phyloP scores from a whole-genome alignment of 2,113 vertebrate species.

The Nanorana parkeri region DNA sequence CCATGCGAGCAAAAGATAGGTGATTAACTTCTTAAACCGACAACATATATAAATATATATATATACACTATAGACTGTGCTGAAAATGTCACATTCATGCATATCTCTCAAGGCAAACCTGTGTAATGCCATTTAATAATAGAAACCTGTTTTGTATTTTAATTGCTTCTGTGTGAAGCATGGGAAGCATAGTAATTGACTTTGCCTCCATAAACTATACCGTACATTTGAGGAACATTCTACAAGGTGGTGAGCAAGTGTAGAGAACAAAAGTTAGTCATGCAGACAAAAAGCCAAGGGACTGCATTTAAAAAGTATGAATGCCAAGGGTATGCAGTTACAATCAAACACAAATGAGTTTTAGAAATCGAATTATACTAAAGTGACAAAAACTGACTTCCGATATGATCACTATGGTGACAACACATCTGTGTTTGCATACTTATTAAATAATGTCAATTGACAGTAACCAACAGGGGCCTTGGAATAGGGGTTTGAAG shows the following conservation, averaged over 20 bases:
- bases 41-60: background rate
- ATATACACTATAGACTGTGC: background rate
- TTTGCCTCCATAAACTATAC: background rate
- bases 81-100: constrained; percentile 31
- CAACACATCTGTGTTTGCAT: too few relatives aligned
- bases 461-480: too few relatives aligned
- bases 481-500: too few relatives aligned
- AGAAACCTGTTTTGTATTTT: constrained; percentile 3
- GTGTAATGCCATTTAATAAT: constrained; percentile 4
- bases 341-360: too few relatives aligned
- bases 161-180: constrained; percentile 1
- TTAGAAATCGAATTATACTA: too few relatives aligned
- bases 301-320: too few relatives aligned
- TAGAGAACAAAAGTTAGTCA: background rate
- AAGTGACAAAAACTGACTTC: too few relatives aligned
- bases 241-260: background rate
- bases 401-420: too few relatives aligned
- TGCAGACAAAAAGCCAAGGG: too few relatives aligned
- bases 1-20: background rate
- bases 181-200: background rate
- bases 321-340: too few relatives aligned
- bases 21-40: constrained; percentile 39
- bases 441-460: too few relatives aligned
- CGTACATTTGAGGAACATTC: background rate
- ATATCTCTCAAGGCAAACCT: background rate